A percentile compares a stretch with the other conserved stretches of the same genome.
phyloP scores from a whole-genome alignment of 2,113 vertebrate species.

The Conger conger region DNA sequence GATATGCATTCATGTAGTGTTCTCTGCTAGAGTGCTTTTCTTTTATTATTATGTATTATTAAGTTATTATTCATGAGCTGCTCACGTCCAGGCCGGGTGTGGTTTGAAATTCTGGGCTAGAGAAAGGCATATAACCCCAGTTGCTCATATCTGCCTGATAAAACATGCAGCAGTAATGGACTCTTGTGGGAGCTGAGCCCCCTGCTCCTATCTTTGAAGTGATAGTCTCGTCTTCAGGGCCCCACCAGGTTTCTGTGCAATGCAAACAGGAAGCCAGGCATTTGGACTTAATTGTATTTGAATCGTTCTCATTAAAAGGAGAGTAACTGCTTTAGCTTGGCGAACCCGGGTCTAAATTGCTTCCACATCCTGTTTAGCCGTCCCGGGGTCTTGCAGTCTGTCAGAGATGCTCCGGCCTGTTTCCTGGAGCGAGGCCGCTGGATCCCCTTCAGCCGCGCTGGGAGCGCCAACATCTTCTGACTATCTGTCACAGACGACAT shows the following conservation, averaged over 20 bases:
- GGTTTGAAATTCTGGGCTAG: background rate
- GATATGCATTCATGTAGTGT: background rate
- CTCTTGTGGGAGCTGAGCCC: background rate
- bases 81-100: background rate
- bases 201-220: background rate
- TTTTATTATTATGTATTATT: background rate
- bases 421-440: constrained; percentile 27
- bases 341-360: constrained; percentile 34
- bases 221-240: background rate
- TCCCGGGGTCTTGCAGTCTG: constrained; percentile 2
- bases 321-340: constrained; percentile 27
- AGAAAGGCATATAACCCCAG: background rate
- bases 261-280: constrained; percentile 31
- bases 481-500: constrained; percentile 30
- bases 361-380: constrained; percentile 41
- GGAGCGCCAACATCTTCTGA: constrained; percentile 2
- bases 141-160: background rate
- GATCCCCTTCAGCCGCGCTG: constrained; percentile 14
- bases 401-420: constrained; percentile 32
- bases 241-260: constrained; percentile 27
- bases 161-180: background rate
- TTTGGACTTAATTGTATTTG: constrained; percentile 34
- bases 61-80: background rate
- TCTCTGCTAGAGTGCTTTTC: background rate
- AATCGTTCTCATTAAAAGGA: constrained; percentile 22